phyloP scores from a whole-genome alignment of 2,797 vertebrate species.

The Halcyon leucocephala region DNA sequence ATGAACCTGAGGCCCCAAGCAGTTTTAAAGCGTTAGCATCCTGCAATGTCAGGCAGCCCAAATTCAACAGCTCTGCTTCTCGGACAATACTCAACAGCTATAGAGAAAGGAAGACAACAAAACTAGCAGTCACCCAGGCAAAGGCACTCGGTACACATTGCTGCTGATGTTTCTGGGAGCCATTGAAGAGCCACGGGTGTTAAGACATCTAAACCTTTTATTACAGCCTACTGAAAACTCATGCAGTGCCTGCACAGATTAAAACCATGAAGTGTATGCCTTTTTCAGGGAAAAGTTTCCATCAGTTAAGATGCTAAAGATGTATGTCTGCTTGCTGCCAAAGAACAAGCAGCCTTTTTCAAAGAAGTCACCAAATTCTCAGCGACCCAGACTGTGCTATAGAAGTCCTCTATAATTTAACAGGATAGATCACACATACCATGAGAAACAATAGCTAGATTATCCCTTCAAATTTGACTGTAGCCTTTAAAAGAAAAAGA shows the following conservation, averaged over 20 bases:
- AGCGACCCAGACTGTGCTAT: neutral
- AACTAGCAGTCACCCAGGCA: neutral
- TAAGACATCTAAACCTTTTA: neutral
- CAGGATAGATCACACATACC: neutral
- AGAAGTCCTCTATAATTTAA: neutral
- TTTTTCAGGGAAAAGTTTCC: neutral
- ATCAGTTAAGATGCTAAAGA: neutral
- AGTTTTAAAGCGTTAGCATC: neutral
- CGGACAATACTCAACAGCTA: neutral
- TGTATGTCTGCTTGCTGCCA: neutral
- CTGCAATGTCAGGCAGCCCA: neutral
- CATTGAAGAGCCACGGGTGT: neutral
- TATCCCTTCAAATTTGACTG: neutral
- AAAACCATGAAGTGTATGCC: neutral
- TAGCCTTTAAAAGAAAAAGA: neutral
- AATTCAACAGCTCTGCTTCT: neutral
- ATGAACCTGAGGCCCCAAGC: neutral
- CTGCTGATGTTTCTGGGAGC: neutral
- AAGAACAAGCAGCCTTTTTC: neutral
- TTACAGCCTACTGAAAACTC: neutral
- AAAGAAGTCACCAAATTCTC: neutral
- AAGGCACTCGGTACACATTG: neutral
- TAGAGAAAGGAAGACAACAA: neutral
- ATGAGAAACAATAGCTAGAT: constrained; percentile 14
- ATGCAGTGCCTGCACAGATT: neutral